Percentiles rank a stretch among this genome's conserved stretches.
phyloP scores from a whole-genome alignment of 2,113 vertebrate species.

The Columbina picui region DNA sequence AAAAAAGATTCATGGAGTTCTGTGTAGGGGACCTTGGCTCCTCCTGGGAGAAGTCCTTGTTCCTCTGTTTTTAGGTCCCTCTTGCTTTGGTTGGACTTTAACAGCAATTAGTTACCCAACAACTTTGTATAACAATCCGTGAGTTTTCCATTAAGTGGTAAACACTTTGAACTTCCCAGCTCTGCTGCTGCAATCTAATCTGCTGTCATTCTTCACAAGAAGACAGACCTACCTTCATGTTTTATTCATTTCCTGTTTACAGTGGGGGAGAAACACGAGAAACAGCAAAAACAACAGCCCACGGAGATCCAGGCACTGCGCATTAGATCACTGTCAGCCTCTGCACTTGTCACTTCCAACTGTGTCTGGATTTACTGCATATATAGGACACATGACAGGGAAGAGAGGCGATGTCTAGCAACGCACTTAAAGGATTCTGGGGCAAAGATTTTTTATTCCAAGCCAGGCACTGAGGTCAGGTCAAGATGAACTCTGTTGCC shows the following conservation, averaged over 20 bases:
- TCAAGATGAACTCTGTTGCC: neutral
- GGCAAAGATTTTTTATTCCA: neutral
- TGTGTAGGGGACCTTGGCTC: neutral
- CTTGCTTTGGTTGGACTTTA: slow-evolving; percentile 18
- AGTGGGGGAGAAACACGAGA: neutral
- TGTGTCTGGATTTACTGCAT: neutral
- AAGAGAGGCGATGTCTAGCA: neutral
- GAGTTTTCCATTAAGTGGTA: neutral
- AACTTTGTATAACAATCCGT: neutral
- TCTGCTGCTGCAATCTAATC: neutral
- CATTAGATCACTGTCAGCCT: neutral
- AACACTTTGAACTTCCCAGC: neutral
- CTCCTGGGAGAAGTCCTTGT: neutral
- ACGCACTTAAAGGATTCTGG: neutral
- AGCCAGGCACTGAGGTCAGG: neutral
- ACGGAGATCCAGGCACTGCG: neutral
- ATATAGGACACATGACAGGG: neutral
- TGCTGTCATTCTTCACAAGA: neutral
- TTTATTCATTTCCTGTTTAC: slow-evolving; percentile 33
- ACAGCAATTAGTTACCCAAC: slow-evolving; percentile 22
- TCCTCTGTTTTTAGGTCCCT: neutral
- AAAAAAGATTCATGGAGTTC: neutral
- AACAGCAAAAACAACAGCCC: neutral
- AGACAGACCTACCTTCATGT: neutral
- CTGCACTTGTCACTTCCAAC: neutral